phyloP scores from a whole-genome alignment of 2,797 vertebrate species.

The Galago senegalensis region DNA sequence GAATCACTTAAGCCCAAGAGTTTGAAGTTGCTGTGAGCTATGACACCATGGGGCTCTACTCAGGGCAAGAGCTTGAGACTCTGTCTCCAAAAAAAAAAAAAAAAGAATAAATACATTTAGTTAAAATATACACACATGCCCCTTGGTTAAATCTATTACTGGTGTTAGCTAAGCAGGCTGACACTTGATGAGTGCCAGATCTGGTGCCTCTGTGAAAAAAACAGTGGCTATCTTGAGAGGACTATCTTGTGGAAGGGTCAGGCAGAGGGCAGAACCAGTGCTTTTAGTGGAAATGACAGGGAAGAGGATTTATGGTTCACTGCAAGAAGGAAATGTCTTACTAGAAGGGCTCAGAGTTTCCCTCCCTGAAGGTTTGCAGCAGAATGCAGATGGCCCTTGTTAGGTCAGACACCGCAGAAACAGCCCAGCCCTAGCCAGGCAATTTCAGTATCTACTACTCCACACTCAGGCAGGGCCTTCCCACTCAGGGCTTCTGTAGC shows the following conservation, averaged over 20 bases:
- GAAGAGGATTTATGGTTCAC: slow-evolving; percentile 23
- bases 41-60: too few species aligned
- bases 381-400: background rate
- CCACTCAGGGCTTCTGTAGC: background rate
- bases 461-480: background rate
- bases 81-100: too few species aligned
- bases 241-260: background rate
- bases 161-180: background rate
- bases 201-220: background rate
- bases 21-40: too few species aligned
- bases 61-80: too few species aligned
- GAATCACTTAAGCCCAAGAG: too few species aligned
- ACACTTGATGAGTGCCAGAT: background rate
- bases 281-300: background rate
- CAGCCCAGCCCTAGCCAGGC: background rate
- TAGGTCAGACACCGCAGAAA: background rate
- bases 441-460: background rate
- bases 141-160: background rate
- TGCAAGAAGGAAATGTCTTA: slow-evolving; percentile 14
- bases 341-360: background rate
- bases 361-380: slow-evolving; percentile 19
- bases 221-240: background rate
- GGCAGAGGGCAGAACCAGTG: background rate
- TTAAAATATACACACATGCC: background rate
- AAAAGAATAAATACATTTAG: slow-evolving; percentile 11